Evolutionary conservation across 2,113 vertebrate species (phyloP).

Genomic region (Alces alces): DNA sequence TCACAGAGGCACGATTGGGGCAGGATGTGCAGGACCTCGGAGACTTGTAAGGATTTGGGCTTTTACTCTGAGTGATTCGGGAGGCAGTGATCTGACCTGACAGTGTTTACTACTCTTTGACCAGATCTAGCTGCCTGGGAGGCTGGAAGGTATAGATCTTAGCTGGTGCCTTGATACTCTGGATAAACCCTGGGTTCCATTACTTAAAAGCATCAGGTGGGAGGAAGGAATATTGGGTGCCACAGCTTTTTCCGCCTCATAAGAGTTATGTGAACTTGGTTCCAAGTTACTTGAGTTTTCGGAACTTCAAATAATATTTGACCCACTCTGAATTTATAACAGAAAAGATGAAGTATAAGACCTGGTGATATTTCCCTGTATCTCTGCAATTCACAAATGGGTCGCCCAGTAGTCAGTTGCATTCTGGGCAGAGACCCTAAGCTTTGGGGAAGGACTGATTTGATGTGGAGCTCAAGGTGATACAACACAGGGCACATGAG

Average conservation of each 20-base stretch:
- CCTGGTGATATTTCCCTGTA: neutral
- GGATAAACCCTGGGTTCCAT: neutral
- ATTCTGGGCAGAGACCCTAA: neutral
- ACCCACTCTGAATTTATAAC: neutral
- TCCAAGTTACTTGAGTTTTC: slow-evolving; percentile 6
- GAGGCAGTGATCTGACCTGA: neutral
- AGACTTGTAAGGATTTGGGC: neutral
- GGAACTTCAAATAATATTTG: neutral
- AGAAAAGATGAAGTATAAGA: neutral
- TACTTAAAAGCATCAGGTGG: neutral
- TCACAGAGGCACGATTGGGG: neutral
- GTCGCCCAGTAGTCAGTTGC: neutral
- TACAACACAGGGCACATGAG: too few species aligned
- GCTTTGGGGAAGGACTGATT: neutral
- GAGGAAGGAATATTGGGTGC: neutral
- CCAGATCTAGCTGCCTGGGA: neutral
- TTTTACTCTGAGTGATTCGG: neutral
- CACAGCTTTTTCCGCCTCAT: neutral
- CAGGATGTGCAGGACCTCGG: too few species aligned
- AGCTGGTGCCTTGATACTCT: neutral
- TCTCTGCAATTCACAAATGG: neutral
- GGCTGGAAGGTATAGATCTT: neutral
- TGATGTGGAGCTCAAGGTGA: neutral
- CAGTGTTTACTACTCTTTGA: neutral
- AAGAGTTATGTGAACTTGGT: neutral